Conservation (phyloP, 2,888 invertebrate genomes). For the Catocala fraxini region DNA sequence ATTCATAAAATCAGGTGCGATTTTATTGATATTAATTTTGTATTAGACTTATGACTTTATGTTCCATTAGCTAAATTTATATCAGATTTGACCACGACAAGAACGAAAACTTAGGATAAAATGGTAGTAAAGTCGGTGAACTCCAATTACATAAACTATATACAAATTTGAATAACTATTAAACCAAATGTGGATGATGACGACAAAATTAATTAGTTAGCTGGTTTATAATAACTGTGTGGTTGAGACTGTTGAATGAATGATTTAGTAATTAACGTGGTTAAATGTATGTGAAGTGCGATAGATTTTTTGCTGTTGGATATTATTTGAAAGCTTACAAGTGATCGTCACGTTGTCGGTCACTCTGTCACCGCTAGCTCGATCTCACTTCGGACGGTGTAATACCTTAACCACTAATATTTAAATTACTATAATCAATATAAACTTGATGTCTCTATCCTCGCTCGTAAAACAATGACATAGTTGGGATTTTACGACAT, state of each 20-base stretch:
- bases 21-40: too few species aligned
- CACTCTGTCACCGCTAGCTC: not conserved
- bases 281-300: not conserved
- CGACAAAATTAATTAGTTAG: not conserved
- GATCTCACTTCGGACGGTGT: conserved; percentile 15
- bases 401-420: conserved; percentile 31
- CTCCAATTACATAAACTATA: too few species aligned
- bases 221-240: not conserved
- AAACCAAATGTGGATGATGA: not conserved
- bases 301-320: not conserved
- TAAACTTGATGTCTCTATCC: conserved; percentile 38
- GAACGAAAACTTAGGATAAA: too few species aligned
- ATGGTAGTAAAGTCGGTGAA: too few species aligned
- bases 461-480: conserved; percentile 45
- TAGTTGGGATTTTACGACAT: conserved; percentile 39
- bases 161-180: not conserved
- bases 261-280: not conserved
- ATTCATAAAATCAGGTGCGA: too few species aligned
- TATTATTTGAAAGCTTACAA: conserved; percentile 6
- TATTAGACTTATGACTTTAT: too few species aligned
- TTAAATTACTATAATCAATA: conserved; percentile 27
- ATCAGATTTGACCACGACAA: too few species aligned
- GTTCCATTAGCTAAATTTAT: too few species aligned
- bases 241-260: not conserved
- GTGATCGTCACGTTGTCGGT: not conserved